A percentile compares a stretch with the other conserved stretches of the same genome.
phyloP scores from a whole-genome alignment of 2,888 invertebrate species.

The Tanaodytes sp. region DNA sequence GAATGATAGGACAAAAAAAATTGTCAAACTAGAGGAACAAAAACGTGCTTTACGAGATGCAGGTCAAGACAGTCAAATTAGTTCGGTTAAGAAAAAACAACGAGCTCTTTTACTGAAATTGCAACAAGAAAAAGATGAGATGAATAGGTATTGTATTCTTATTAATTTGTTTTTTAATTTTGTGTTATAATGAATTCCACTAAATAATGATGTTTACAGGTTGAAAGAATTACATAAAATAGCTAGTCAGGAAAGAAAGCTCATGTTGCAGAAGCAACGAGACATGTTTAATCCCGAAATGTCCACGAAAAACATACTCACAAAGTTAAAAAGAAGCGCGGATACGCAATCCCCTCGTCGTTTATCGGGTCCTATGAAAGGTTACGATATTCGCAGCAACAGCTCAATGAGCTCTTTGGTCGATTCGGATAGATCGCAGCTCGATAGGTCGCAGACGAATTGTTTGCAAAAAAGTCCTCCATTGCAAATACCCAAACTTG shows the following conservation, averaged over 20 bases:
- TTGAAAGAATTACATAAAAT: constrained; percentile 75
- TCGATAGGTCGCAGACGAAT: constrained; percentile 67
- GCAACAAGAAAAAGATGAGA: constrained; percentile 80
- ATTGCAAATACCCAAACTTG: constrained; percentile 9
- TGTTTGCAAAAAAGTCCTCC: constrained; percentile 56
- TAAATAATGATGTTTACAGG: constrained; percentile 61
- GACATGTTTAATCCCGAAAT: constrained; percentile 76
- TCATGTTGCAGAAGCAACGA: constrained; percentile 74
- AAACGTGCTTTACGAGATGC: constrained; percentile 74
- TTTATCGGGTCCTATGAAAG: constrained; percentile 75
- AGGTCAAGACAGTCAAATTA: constrained; percentile 70
- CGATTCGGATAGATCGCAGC: constrained; percentile 70
- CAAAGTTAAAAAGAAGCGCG: constrained; percentile 74
- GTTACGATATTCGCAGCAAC: constrained; percentile 73
- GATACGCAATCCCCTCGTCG: constrained; percentile 72
- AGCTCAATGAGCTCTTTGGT: constrained; percentile 71
- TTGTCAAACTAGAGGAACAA: constrained; percentile 77
- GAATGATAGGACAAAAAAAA: constrained; percentile 78
- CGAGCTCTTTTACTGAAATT: constrained; percentile 79
- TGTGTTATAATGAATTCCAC: neutral
- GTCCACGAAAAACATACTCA: constrained; percentile 74
- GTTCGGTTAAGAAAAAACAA: constrained; percentile 79
- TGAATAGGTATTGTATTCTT: constrained; percentile 78
- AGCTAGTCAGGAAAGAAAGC: constrained; percentile 75
- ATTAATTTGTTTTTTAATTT: constrained; percentile 8